phyloP scores from a whole-genome alignment of 23 tunicate species.

The Botrylloides violaceus region DNA sequence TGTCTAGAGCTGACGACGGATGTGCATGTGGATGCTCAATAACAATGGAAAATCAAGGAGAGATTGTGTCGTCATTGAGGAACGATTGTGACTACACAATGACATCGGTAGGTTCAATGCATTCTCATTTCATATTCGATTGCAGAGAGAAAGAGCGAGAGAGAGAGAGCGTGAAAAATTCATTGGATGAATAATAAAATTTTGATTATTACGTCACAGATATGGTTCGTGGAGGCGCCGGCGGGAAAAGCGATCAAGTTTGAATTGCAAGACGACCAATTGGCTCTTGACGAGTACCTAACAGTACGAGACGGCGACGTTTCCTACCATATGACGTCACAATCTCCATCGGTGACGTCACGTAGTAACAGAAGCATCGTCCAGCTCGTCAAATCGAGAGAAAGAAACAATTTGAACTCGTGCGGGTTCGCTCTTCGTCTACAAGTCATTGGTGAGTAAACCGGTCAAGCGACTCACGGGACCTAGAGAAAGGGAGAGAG shows the following conservation, averaged over 20 bases:
- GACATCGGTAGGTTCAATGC: no score
- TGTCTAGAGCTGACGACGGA: background rate
- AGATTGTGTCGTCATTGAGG: conserved; percentile 27
- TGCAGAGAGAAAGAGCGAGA: background rate
- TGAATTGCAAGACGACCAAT: conserved; percentile 29
- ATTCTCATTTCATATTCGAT: no score
- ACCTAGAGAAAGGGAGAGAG: conserved; percentile 2
- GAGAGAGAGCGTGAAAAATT: background rate
- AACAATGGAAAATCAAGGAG: background rate
- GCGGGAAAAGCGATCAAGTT: conserved; percentile 31
- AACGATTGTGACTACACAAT: conserved; percentile 12
- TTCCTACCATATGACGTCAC: conserved; percentile 17
- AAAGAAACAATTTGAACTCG: conserved; percentile 4
- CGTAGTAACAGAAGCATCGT: conserved; percentile 16
- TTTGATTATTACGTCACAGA: conserved; percentile 14
- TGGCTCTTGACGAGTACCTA: conserved; percentile 25
- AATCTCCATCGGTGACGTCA: conserved; percentile 24
- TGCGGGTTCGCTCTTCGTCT: conserved; percentile 46
- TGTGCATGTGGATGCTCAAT: conserved; percentile 40
- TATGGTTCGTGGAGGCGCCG: conserved; percentile 43
- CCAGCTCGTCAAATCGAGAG: conserved; percentile 23
- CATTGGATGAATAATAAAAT: background rate
- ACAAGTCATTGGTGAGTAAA: conserved; percentile 31
- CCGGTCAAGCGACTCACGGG: background rate
- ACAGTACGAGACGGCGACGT: conserved; percentile 20